A percentile compares a stretch with the other conserved stretches of the same genome.
Evolutionary conservation across 1,140 invertebrate genomes (phyloP).

Genomic region (Arion vulgaris): DNA sequence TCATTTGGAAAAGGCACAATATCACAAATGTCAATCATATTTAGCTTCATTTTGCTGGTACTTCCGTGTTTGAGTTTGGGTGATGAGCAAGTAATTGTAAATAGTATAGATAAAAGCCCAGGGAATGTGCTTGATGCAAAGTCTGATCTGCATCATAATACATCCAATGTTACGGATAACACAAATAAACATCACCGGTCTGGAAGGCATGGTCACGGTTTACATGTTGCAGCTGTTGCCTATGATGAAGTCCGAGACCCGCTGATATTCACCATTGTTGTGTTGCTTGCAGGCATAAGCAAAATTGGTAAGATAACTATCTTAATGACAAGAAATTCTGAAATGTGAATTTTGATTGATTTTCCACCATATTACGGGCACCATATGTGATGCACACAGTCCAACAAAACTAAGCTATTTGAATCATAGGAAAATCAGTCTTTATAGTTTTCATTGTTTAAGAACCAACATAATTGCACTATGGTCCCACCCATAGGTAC

Average conservation of each 20-base stretch:
- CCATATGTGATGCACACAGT: background rate
- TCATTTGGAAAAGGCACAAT: background rate
- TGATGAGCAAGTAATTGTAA: background rate
- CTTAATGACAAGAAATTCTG: no score
- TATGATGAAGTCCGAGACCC: constrained; percentile 57
- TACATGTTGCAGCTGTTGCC: constrained; percentile 56
- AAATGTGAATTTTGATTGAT: background rate
- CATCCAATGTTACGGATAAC: no score
- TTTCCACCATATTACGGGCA: background rate
- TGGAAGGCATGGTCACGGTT: background rate
- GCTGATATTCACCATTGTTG: constrained; percentile 58
- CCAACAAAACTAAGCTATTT: background rate
- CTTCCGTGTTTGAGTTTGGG: background rate
- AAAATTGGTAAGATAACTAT: constrained; percentile 53
- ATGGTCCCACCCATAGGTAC: no score
- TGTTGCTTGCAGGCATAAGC: constrained; percentile 58
- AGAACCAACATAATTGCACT: no score
- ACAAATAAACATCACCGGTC: no score
- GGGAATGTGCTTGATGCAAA: no score
- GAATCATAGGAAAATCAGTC: no score
- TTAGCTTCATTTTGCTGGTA: background rate
- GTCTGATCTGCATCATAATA: no score
- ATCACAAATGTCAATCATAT: background rate
- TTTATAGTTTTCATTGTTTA: no score
- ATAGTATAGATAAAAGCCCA: no score